Conservation (phyloP, 1,140 invertebrate genomes). For the Mylabris phalerata region DNA sequence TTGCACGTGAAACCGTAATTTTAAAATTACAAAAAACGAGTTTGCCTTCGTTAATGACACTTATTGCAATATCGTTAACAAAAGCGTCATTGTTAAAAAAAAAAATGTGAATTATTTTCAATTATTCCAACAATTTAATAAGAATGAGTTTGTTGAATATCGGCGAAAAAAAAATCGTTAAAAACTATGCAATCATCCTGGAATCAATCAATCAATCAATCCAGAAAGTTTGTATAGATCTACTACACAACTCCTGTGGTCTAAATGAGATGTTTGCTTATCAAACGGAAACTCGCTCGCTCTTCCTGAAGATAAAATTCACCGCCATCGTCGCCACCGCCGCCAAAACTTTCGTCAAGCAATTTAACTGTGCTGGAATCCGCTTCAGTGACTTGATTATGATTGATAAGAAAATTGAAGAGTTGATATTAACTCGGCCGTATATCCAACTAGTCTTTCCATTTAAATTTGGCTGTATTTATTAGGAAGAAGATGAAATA, state of each 20-base stretch:
- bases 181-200: constrained; percentile 22
- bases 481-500: neutral
- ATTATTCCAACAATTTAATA: too few species aligned
- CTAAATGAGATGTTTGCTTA: constrained; percentile 41
- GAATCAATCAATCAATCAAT: constrained; percentile 34
- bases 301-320: constrained; percentile 34
- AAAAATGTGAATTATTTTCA: too few species aligned
- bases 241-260: constrained; percentile 16
- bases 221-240: constrained; percentile 16
- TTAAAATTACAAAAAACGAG: too few species aligned
- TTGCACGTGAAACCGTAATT: too few species aligned
- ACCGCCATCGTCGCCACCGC: constrained; percentile 16
- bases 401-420: constrained; percentile 40
- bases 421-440: constrained; percentile 2
- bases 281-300: constrained; percentile 37
- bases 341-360: constrained; percentile 28
- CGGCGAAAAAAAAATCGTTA: too few species aligned
- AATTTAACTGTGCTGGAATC: constrained; percentile 36
- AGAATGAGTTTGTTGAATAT: too few species aligned
- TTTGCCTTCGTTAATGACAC: too few species aligned
- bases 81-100: neutral
- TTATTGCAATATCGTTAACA: too few species aligned
- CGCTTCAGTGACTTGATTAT: constrained; percentile 39
- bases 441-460: neutral
- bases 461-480: neutral